phyloP scores from a whole-genome alignment of 2,888 invertebrate genomes.

The Auanema freiburgensis region DNA sequence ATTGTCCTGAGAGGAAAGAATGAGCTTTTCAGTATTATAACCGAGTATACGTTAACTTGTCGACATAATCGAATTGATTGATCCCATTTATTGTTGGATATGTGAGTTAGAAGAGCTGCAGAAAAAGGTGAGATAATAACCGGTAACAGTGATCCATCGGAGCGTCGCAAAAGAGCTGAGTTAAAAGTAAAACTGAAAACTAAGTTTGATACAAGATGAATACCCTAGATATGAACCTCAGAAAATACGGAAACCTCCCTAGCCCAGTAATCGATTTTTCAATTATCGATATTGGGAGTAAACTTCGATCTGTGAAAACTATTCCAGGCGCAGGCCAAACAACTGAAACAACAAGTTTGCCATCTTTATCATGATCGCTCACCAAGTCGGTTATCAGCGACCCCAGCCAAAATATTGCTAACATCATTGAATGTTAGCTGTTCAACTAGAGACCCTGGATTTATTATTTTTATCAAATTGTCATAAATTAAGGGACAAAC shows the following conservation, averaged over 20 bases:
- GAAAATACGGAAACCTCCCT: conserved; percentile 54
- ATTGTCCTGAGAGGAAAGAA: conserved; percentile 63
- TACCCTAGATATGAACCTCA: too few relatives aligned
- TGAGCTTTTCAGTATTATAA: neutral
- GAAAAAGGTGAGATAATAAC: conserved; percentile 76
- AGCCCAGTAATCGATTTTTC: conserved; percentile 67
- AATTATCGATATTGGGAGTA: conserved; percentile 72
- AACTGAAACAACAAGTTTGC: conserved; percentile 56
- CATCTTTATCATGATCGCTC: conserved; percentile 66
- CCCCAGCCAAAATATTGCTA: conserved; percentile 71
- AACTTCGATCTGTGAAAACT: conserved; percentile 75
- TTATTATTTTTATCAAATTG: neutral
- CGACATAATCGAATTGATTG: conserved; percentile 81
- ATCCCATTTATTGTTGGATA: conserved; percentile 77
- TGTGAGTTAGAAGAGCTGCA: conserved; percentile 66
- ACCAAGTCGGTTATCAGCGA: conserved; percentile 75
- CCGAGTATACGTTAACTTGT: conserved; percentile 63
- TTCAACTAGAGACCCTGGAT: conserved; percentile 73
- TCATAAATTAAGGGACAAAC: conserved; percentile 66
- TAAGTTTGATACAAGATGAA: too few relatives aligned
- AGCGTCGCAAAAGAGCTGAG: conserved; percentile 80
- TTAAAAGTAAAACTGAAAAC: conserved; percentile 79
- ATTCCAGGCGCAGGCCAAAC: conserved; percentile 82
- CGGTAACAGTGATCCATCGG: conserved; percentile 84
- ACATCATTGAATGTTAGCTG: conserved; percentile 77